A percentile compares a stretch with the other conserved stretches of the same genome.
Evolutionary conservation across 2,113 vertebrate genomes (phyloP).

Genomic region (Xenus cinereus): DNA sequence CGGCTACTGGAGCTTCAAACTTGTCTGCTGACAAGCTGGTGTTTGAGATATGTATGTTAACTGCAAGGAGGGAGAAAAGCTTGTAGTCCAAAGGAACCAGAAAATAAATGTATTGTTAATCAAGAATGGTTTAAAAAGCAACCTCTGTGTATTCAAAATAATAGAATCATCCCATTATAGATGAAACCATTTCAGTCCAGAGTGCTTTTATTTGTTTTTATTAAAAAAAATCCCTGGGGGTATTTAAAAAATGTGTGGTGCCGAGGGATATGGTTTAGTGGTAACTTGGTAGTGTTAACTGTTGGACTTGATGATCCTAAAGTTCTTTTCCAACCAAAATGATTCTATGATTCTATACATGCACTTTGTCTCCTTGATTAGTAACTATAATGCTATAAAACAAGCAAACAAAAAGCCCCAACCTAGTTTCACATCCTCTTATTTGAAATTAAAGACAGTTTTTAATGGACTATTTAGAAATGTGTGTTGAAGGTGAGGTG

Average conservation of each 20-base stretch:
- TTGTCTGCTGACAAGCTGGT: slow-evolving; percentile 15
- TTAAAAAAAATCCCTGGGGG: neutral
- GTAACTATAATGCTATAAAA: neutral
- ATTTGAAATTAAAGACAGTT: neutral
- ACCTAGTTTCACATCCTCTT: neutral
- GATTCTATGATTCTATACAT: neutral
- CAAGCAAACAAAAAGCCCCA: neutral
- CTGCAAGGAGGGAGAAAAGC: neutral
- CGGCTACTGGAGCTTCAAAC: neutral
- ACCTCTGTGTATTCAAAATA: neutral
- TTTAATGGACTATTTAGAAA: neutral
- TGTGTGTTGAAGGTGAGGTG: neutral
- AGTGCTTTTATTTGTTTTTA: neutral
- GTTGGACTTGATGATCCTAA: neutral
- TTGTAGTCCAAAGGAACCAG: slow-evolving; percentile 13
- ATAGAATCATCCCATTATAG: slow-evolving; percentile 5
- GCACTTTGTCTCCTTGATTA: neutral
- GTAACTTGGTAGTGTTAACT: neutral
- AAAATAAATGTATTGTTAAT: neutral
- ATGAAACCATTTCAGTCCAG: neutral
- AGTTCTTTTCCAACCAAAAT: neutral
- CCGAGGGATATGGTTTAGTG: neutral
- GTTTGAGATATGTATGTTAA: neutral
- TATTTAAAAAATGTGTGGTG: neutral
- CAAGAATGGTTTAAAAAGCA: neutral